Evolutionary conservation across 2,113 vertebrate genomes (phyloP).

Genomic region (Tor tambroides): DNA sequence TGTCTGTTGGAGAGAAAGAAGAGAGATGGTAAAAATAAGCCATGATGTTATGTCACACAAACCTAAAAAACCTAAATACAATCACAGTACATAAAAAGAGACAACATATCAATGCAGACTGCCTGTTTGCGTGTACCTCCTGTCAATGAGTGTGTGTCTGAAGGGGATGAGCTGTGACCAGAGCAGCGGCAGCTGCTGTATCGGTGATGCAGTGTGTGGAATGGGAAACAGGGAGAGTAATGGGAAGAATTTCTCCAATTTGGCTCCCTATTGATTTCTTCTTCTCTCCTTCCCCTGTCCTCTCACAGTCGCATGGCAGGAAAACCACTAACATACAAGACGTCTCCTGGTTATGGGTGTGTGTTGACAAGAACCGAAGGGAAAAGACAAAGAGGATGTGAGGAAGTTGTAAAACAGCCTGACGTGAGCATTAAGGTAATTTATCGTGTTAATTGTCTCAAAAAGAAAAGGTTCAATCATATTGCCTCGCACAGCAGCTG

Average conservation of each 20-base stretch:
- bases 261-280: slow-evolving; percentile 71
- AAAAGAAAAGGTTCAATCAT: not conserved
- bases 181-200: not conserved
- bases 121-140: not conserved
- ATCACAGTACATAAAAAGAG: slow-evolving; percentile 8
- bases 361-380: slow-evolving; percentile 5
- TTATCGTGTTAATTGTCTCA: slow-evolving; percentile 57
- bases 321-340: slow-evolving; percentile 13
- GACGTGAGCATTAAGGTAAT: slow-evolving; percentile 57
- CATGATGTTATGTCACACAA: slow-evolving; percentile 14
- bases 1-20: not conserved
- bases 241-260: slow-evolving; percentile 73
- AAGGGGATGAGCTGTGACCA: slow-evolving; percentile 16
- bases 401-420: slow-evolving; percentile 33
- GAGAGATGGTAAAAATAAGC: not conserved
- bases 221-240: slow-evolving; percentile 70
- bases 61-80: not conserved
- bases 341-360: not conserved
- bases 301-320: slow-evolving; percentile 55
- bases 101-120: slow-evolving; percentile 1
- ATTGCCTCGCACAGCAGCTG: not conserved
- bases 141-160: not conserved
- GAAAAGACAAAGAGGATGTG: not conserved
- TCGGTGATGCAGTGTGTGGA: not conserved
- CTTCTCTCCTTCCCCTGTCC: slow-evolving; percentile 55